Evolutionary conservation across 92 coral and sea anemone genomes (phyloP).

Genomic region (Epizoanthus illoricatus): DNA sequence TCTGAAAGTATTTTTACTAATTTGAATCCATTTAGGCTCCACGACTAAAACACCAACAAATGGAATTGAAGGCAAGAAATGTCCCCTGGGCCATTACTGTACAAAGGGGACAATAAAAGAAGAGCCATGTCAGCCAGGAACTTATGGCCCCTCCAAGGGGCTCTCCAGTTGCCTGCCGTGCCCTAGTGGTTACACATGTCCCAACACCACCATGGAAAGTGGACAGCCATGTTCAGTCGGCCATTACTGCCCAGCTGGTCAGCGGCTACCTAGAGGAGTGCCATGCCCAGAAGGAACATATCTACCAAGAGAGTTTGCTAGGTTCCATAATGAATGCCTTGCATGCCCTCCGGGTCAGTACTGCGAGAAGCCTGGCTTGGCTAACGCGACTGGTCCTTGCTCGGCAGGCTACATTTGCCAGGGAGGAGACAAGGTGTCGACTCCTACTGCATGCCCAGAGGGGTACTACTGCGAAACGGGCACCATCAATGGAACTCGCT

Average conservation of each 20-base stretch:
- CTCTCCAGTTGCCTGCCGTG: slow-evolving; percentile 70
- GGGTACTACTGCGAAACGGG: slow-evolving; percentile 79
- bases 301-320: slow-evolving; percentile 53
- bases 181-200: slow-evolving; percentile 78
- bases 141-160: slow-evolving; percentile 63
- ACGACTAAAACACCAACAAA: slow-evolving; percentile 84
- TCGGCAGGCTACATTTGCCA: slow-evolving; percentile 71
- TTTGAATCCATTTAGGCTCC: slow-evolving; percentile 62
- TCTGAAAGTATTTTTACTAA: not conserved
- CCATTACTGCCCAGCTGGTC: slow-evolving; percentile 80
- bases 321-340: slow-evolving; percentile 76
- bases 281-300: slow-evolving; percentile 91
- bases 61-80: slow-evolving; percentile 76
- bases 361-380: slow-evolving; percentile 70
- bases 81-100: slow-evolving; percentile 91
- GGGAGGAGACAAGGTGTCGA: slow-evolving; percentile 69
- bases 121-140: slow-evolving; percentile 73
- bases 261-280: slow-evolving; percentile 52
- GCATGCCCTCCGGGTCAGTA: slow-evolving; percentile 74
- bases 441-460: slow-evolving; percentile 72
- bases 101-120: slow-evolving; percentile 69
- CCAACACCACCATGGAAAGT: slow-evolving; percentile 70
- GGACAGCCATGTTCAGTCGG: slow-evolving; percentile 81
- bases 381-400: slow-evolving; percentile 73
- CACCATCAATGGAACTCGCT: slow-evolving; percentile 77